Percentiles rank a stretch among this genome's conserved stretches.
phyloP scores from a whole-genome alignment of 2,113 vertebrate species.

The Numenius arquata region DNA sequence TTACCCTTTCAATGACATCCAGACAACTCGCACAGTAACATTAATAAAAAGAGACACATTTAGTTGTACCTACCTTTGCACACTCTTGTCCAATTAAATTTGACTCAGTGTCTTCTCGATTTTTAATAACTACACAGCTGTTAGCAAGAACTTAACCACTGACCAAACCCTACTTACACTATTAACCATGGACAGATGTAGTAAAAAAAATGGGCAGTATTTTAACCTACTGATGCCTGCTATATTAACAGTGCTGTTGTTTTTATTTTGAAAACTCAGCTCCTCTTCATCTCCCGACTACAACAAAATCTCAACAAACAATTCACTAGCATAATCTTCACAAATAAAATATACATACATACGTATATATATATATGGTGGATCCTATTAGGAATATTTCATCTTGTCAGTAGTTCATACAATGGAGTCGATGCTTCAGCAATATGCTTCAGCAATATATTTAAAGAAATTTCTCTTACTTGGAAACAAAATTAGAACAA shows the following conservation, averaged over 20 bases:
- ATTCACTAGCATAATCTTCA: neutral
- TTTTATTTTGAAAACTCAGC: neutral
- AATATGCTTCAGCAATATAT: neutral
- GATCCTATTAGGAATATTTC: neutral
- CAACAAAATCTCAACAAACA: neutral
- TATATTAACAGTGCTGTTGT: neutral
- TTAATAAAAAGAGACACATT: constrained; percentile 31
- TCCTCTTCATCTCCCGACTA: neutral
- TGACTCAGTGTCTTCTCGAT: constrained; percentile 1
- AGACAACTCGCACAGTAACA: neutral
- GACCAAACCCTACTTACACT: neutral
- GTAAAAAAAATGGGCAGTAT: neutral
- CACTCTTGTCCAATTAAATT: constrained; percentile 47
- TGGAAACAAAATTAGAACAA: neutral
- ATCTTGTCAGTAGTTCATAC: neutral
- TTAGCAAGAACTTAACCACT: neutral
- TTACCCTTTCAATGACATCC: constrained; percentile 35
- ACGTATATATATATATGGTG: too few species aligned
- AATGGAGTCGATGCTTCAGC: neutral
- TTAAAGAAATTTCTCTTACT: neutral
- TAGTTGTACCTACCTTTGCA: constrained; percentile 16
- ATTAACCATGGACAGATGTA: neutral
- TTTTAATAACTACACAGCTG: constrained; percentile 20
- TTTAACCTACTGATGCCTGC: neutral
- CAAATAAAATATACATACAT: neutral